phyloP scores from a whole-genome alignment of 1,140 invertebrate species.

The Ceratitis capitata region DNA sequence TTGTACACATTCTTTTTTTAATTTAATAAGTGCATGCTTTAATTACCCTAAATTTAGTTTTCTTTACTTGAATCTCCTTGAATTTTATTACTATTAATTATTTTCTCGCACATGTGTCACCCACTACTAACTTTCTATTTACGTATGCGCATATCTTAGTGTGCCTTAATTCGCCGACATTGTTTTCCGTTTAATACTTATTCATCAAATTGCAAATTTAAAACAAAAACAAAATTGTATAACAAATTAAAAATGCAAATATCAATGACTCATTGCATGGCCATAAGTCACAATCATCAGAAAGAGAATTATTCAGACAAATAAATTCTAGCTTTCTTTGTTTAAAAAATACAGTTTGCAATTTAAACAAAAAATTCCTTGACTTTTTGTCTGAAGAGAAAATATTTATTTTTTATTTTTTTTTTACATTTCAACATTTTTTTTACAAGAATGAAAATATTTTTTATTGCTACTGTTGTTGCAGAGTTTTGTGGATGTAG shows the following conservation, averaged over 20 bases:
- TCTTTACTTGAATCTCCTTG: neutral
- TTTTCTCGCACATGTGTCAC: neutral
- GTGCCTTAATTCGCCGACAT: neutral
- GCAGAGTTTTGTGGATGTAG: too few relatives aligned
- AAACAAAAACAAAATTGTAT: neutral
- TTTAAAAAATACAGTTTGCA: neutral
- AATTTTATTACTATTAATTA: neutral
- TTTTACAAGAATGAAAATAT: too few relatives aligned
- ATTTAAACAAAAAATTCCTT: too few relatives aligned
- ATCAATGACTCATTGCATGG: slow-evolving; percentile 2
- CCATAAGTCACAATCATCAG: neutral
- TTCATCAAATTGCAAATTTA: neutral
- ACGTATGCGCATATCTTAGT: neutral
- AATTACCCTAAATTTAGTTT: too few relatives aligned
- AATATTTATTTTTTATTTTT: neutral
- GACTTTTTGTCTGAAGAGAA: neutral
- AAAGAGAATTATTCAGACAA: neutral
- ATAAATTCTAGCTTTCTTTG: slow-evolving; percentile 9
- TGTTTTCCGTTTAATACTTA: neutral
- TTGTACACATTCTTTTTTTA: neutral
- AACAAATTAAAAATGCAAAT: slow-evolving; percentile 31
- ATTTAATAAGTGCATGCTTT: neutral
- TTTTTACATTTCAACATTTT: neutral
- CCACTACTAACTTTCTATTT: neutral
- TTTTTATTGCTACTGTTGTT: too few relatives aligned